Conservation (phyloP, 2,113 vertebrate genomes). For the Crotalus viridis region DNA sequence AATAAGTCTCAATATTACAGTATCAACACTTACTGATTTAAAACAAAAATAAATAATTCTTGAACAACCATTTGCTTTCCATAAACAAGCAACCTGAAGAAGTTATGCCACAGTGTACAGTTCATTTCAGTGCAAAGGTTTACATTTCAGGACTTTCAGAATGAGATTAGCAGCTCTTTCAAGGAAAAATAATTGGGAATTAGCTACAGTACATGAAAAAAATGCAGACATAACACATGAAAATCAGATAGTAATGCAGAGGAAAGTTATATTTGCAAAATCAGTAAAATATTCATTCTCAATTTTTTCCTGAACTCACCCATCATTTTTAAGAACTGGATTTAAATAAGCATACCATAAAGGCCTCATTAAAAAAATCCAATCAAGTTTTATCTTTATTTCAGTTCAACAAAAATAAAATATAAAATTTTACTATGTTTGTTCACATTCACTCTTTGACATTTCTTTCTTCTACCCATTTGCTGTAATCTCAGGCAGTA, state of each 20-base stretch:
- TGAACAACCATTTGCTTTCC: slow-evolving; percentile 69
- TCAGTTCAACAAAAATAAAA: neutral
- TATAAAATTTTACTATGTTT: neutral
- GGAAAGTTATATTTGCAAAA: slow-evolving; percentile 60
- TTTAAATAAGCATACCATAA: neutral
- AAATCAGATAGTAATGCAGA: slow-evolving; percentile 58
- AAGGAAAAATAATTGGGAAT: slow-evolving; percentile 58
- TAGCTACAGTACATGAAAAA: slow-evolving; percentile 59
- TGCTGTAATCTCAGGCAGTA: neutral
- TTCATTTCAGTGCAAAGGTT: slow-evolving; percentile 35
- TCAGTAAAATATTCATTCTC: slow-evolving; percentile 57
- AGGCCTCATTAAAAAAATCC: neutral
- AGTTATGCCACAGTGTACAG: slow-evolving; percentile 44
- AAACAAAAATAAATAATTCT: slow-evolving; percentile 56
- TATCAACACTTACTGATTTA: slow-evolving; percentile 37
- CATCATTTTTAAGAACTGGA: slow-evolving; percentile 58
- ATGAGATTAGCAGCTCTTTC: slow-evolving; percentile 62
- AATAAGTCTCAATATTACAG: slow-evolving; percentile 66
- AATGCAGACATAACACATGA: slow-evolving; percentile 69
- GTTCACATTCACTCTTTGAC: neutral
- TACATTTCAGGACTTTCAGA: slow-evolving; percentile 47
- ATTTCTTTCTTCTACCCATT: neutral
- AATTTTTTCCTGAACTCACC: slow-evolving; percentile 64
- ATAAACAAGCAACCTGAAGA: slow-evolving; percentile 53
- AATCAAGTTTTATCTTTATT: neutral